A percentile compares a stretch with the other conserved stretches of the same genome.
Conservation (phyloP, 1,140 invertebrate genomes). For the Sogatella furcifera region DNA sequence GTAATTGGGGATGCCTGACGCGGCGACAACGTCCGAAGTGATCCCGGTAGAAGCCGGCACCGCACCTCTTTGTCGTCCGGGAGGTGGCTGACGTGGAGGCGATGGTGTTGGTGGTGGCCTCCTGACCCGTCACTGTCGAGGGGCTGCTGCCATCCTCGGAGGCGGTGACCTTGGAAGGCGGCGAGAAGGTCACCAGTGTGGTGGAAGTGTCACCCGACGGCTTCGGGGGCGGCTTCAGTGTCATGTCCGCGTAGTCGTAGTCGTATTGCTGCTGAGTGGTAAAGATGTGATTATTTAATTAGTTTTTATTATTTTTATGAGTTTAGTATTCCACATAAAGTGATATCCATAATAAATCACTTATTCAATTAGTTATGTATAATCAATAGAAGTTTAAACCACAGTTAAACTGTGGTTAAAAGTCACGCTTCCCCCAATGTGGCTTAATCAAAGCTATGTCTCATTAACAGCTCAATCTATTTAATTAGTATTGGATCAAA, state of each 20-base stretch:
- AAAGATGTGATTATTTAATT: too few relatives aligned
- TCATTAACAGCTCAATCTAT: too few relatives aligned
- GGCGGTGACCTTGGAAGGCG: neutral
- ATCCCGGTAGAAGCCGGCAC: slow-evolving; percentile 25
- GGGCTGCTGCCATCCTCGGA: neutral
- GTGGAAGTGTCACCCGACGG: slow-evolving; percentile 14
- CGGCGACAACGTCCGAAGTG: slow-evolving; percentile 22
- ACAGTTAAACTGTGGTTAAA: too few relatives aligned
- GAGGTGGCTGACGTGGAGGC: slow-evolving; percentile 1
- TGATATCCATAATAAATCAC: too few relatives aligned
- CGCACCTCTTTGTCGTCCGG: slow-evolving; percentile 20
- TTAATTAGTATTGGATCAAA: too few relatives aligned
- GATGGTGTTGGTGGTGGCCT: neutral
- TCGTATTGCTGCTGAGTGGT: slow-evolving; percentile 27
- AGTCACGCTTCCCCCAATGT: too few relatives aligned
- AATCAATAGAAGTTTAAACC: too few relatives aligned
- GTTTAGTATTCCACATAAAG: too few relatives aligned
- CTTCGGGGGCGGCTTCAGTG: slow-evolving; percentile 29
- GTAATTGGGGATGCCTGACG: slow-evolving; percentile 21
- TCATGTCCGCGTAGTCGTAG: slow-evolving; percentile 39
- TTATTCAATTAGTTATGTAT: too few relatives aligned
- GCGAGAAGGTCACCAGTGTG: slow-evolving; percentile 7
- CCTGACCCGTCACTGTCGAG: neutral
- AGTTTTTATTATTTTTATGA: too few relatives aligned
- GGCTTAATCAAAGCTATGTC: too few relatives aligned